Base-by-base conservation (phyloP, 1,140 invertebrate species). In the Caenorhabditis tropicalis region DNA sequence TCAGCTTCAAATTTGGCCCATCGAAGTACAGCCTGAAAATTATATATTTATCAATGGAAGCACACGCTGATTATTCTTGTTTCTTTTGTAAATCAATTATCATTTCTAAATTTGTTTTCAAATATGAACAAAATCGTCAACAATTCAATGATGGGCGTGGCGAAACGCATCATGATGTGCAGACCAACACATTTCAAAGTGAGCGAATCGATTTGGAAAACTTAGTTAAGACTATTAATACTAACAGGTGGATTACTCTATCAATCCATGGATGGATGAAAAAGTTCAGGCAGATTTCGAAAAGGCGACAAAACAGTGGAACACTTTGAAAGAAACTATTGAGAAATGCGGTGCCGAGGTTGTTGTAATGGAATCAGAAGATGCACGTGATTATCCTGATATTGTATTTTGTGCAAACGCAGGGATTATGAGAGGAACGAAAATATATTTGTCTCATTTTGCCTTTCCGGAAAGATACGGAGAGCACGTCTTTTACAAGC, bases 1-100 rank as follows among this genome's bases (percentile, higher is more conserved):
- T 91, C 89, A 90, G 95, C 96, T 91, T 96, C 95, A 1, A 94
- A 94, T 89, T 95, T 94, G 0, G 95, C 94, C 95, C 95, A 96
- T 87, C 94, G 84, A n/a, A 81, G 93, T 88, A 91, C 81, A 33
- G 85, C 81, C 89, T 88, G 74, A 70, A 90, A 85, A 51, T 24
- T 10, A n/a, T n/a, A n/a, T n/a, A n/a, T n/a, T n/a, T n/a, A n/a
- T n/a, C n/a, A n/a, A n/a, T n/a, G n/a, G n/a, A n/a, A n/a, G n/a
- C n/a, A n/a, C n/a, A n/a, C n/a, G n/a, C n/a, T n/a, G n/a, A n/a
- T n/a, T n/a, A n/a, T n/a, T n/a, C n/a, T n/a, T n/a, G n/a, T n/a
- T n/a, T n/a, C n/a, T n/a, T n/a, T n/a, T n/a, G n/a, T n/a, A n/a
- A n/a, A n/a, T n/a, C n/a, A n/a, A n/a, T n/a, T n/a, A n/a, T 51